Evolutionary conservation across 2,888 invertebrate genomes (phyloP), one percentile per base, ranked within the genome.

Genomic region (Physocephala rufipes): DNA sequence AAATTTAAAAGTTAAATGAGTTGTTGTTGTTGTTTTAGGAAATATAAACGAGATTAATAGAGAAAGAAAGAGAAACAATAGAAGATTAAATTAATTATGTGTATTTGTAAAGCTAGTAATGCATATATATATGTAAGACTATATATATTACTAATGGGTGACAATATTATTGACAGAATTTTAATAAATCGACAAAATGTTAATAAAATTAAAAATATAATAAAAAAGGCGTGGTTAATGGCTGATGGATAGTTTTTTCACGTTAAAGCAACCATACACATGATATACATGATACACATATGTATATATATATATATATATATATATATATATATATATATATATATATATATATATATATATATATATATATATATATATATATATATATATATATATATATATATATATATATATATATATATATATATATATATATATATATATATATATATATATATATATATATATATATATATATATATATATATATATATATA

Each of bases 221-320:
- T n/a, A 7, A 30, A 61, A 19, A 61, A 21, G 61, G 47, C 36
- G 36, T 36, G 36, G 36, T 9, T 36, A 36, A n/a, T n/a, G n/a
- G n/a, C n/a, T n/a, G n/a, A n/a, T n/a, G n/a, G n/a, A n/a, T n/a
- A 62, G 24, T n/a, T 2, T 43, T 63, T 61, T 49, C 24, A 51
- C 43, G n/a, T 28, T 67, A 67, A 59, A 47, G 67, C 67, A 61
- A 68, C 62, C 62, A 62, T 68, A 68, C 68, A 68, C 68, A 68
- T 36, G 49, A 68, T 62, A 24, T 68, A 68, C 61, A 9, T 21
- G 51, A n/a, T 55, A 67, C 53, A 66, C 51, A 28, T n/a, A 67
- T 9, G 58, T 7, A 61, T 28, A 30, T 19, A 55, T 26, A 43
- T 12, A 67, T 53, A 53, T 21, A 58, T 28, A 67, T 67, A 68